Base-by-base conservation (phyloP, 2,888 invertebrate species). In the Pinctada fucata region DNA sequence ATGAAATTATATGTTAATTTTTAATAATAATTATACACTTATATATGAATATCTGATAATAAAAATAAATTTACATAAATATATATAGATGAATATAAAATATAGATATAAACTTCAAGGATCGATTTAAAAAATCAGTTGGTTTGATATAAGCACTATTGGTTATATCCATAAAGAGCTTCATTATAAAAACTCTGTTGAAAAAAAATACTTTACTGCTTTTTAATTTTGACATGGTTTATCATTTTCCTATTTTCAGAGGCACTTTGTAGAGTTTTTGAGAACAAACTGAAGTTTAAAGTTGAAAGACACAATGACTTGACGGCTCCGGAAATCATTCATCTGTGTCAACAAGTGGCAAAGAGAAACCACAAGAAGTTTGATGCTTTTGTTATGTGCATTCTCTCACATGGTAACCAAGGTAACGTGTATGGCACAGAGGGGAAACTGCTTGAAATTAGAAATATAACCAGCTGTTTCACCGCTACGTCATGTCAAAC, bases 231-330 rank as follows among this genome's bases (percentile, higher is more conserved):
- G 31, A 31, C 31, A 31, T 31, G 31, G 31, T 31, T 31, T 31
- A 31, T 31, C 31, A 31, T 31, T 31, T 31, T 31, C 31, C 31
- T 50, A 63, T 67, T 49, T 64, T 10, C 50, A 74, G 74, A 31
- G 47, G 70, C 13, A 2, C 66, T 79, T 58, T 5, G 13, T 13
- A 49, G 45, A 49, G 31, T 71, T 13, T 73, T 79, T 70, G 68
- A 66, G 4, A 58, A 16, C 5, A 45, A 71, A 67, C 65, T 79
- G 8, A 3, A 65, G 8, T 79, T 79, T 73, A 69, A 64, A 6
- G 70, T 73, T 10, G 2, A 65, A 52, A n/a, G 47, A 10, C 72
- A 63, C 31, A 68, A 69, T 5, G 73, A 79, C 50, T 45, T 69
- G 13, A 79, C 52, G 4, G 52, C 69, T 52, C 13, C 52, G 2